A percentile compares a stretch with the other conserved stretches of the same genome.
These are phyloP conservation scores for Calephelis virginiensis DNA, from an alignment of 1,140 invertebrate species.

Conservation along the genomic window DNA sequence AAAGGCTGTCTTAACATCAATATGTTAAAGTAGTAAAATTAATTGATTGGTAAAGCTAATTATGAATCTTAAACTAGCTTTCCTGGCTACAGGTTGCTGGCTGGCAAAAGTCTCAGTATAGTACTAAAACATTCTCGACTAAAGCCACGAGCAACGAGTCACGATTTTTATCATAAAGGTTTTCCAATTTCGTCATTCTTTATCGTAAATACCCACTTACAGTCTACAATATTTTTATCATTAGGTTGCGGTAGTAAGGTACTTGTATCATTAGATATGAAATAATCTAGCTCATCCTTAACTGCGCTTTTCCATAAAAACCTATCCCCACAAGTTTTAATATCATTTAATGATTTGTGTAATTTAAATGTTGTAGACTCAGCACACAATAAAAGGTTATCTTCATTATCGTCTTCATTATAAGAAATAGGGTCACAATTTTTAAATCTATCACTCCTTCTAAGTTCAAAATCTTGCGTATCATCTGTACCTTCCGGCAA, in stretches of 20 bases:
- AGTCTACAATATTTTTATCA: slow-evolving; percentile 63
- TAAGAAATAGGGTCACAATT: slow-evolving; percentile 35
- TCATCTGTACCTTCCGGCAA: slow-evolving; percentile 25
- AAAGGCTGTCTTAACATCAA: slow-evolving; percentile 36
- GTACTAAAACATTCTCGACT: slow-evolving; percentile 27
- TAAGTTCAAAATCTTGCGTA: slow-evolving; percentile 36
- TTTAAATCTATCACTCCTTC: slow-evolving; percentile 16
- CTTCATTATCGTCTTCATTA: slow-evolving; percentile 17
- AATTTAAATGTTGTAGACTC: slow-evolving; percentile 39
- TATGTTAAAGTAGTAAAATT: slow-evolving; percentile 35
- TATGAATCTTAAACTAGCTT: slow-evolving; percentile 31
- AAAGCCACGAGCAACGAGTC: slow-evolving; percentile 28
- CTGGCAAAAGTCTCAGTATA: slow-evolving; percentile 33
- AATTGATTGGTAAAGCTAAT: slow-evolving; percentile 33
- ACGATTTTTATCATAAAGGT: slow-evolving; percentile 26
- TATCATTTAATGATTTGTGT: no score
- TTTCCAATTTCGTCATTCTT: slow-evolving; percentile 50
- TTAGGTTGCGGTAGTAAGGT: no score
- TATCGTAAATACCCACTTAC: slow-evolving; percentile 54
- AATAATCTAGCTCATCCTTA: no score
- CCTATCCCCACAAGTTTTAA: no score
- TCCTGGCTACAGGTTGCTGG: slow-evolving; percentile 29
- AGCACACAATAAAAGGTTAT: slow-evolving; percentile 32
- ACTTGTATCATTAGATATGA: no score
- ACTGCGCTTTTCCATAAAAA: no score